Evolutionary conservation across 2,113 vertebrate species (phyloP), one percentile per base, ranked within the genome.

Genomic region (Phyllostomus hastatus): DNA sequence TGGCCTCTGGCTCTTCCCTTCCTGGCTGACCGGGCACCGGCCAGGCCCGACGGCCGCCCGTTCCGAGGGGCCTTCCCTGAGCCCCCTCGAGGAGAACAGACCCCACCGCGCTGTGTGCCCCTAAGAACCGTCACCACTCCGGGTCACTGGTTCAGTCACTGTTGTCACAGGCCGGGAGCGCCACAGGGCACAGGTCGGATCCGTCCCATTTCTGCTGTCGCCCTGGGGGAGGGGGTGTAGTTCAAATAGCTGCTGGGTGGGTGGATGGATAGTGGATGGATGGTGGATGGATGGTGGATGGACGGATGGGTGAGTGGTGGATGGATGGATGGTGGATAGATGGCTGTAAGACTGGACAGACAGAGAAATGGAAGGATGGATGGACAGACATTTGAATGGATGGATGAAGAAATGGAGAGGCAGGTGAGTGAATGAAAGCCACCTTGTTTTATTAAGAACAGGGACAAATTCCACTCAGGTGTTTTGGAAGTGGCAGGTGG

Each of bases 81-180:
- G 14, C 52, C 11, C 20, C 0, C 57, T 46, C 24, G 0, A 20
- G 31, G 38, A 76, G 69, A 50, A 15, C 2, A 33, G n/a, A 35
- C 12, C 17, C 26, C n/a, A 38, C 31, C 1, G 2, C 16, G 0
- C 35, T 1, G 28, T 15, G 10, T 48, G 5, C 9, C 43, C 41
- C 38, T 54, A 15, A 14, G 67, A 33, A 28, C 20, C 10, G 8
- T 84, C 70, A 12, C 43, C 46, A 33, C 26, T 3, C 57, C 10
- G 2, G 59, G 41, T 8, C 26, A 1, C 35, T 4, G 19, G 26
- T 2, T 12, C 54, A n/a, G 31, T 35, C 41, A 11, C 1, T 4
- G 19, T 9, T 48, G 24, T 19, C 35, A 15, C 31, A 48, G 50
- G 48, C 33, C 22, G 41, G 90, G 69, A 54, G 7, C 24, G 5